Percentiles rank a stretch among this genome's conserved stretches.
phyloP scores from a whole-genome alignment of 2,888 invertebrate genomes.

The Altica lythri region DNA sequence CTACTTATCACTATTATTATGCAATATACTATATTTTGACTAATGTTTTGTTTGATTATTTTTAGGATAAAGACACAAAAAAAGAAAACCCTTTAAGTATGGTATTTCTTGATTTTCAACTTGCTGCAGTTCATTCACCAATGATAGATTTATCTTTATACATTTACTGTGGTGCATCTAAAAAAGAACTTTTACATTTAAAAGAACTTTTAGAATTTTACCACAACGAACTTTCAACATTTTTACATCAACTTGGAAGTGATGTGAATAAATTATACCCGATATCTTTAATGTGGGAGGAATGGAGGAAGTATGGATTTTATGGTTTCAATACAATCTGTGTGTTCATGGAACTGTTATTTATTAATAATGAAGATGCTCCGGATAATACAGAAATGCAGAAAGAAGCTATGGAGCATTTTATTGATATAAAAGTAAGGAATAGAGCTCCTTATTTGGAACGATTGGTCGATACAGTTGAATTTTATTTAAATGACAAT shows the following conservation, averaged over 20 bases:
- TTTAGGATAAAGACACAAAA: conserved; percentile 23
- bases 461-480: neutral
- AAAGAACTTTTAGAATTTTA: neutral
- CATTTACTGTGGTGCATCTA: neutral
- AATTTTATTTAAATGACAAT: neutral
- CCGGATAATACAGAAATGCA: too few species aligned
- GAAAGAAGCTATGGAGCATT: neutral
- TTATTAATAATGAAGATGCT: neutral
- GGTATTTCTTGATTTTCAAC: conserved; percentile 43
- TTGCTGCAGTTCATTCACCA: conserved; percentile 36
- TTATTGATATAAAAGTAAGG: neutral
- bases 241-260: neutral
- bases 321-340: conserved; percentile 2
- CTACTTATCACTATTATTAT: too few species aligned
- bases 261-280: neutral
- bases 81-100: conserved; percentile 30
- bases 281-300: neutral
- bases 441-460: neutral
- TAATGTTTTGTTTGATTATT: too few species aligned
- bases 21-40: too few species aligned
- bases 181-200: neutral
- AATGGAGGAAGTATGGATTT: conserved; percentile 20
- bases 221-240: neutral
- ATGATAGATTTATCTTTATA: conserved; percentile 44
- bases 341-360: neutral